These are phyloP conservation scores for Tragopan temminckii DNA, from an alignment of 2,797 vertebrate genomes.

Conservation along the genomic window DNA sequence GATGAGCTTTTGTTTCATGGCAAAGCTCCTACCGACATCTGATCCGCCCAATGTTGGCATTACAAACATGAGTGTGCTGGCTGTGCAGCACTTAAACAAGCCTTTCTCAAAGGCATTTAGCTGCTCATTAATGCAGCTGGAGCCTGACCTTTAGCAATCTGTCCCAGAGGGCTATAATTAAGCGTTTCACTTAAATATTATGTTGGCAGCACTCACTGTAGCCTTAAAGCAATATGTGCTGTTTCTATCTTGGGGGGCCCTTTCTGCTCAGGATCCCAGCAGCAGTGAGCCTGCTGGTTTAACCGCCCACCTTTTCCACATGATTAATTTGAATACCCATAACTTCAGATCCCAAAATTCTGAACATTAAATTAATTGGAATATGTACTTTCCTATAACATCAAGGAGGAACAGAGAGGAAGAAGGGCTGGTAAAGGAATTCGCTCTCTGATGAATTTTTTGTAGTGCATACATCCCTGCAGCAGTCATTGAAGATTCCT, in stretches of 20 bases:
- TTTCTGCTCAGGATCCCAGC: neutral
- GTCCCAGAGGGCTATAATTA: slow-evolving; percentile 4
- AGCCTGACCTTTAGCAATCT: slow-evolving; percentile 22
- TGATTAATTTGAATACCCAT: neutral
- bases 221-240: neutral
- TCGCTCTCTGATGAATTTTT: neutral
- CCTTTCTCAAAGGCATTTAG: slow-evolving; percentile 28
- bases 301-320: neutral
- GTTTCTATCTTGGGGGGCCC: neutral
- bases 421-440: neutral
- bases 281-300: neutral
- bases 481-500: neutral
- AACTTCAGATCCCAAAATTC: neutral
- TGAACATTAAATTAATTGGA: neutral
- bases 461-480: neutral
- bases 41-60: neutral
- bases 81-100: neutral
- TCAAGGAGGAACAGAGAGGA: neutral
- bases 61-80: neutral
- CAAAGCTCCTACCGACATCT: slow-evolving; percentile 19
- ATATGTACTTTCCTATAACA: neutral
- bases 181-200: slow-evolving; percentile 9
- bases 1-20: neutral
- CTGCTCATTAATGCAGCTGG: slow-evolving; percentile 45
- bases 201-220: neutral